A percentile compares a stretch with the other conserved stretches of the same genome.
phyloP scores from a whole-genome alignment of 2,888 invertebrate genomes.

The Desoria tigrina region DNA sequence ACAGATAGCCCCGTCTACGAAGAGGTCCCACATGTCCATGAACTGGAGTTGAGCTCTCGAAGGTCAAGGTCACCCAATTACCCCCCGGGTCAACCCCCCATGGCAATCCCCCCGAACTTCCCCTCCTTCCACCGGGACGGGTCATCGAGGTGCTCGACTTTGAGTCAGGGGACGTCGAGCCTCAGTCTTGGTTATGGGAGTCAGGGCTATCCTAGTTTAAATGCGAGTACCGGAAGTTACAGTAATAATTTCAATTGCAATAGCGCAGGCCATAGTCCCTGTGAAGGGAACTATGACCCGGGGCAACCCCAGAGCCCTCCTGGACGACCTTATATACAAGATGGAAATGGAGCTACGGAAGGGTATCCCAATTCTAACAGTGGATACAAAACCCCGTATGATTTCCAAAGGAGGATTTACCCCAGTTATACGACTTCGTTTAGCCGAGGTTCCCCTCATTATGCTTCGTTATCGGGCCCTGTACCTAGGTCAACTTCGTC shows the following conservation, averaged over 20 bases:
- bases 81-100: too few relatives aligned
- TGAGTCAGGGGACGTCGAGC: constrained; percentile 47
- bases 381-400: constrained; percentile 43
- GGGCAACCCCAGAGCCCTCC: constrained; percentile 5
- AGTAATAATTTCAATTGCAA: constrained; percentile 24
- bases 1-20: too few relatives aligned
- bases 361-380: constrained; percentile 5
- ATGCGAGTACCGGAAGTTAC: constrained; percentile 13
- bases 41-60: neutral
- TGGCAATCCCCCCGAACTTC: constrained; percentile 26
- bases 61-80: neutral
- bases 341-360: constrained; percentile 1
- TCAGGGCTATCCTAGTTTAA: constrained; percentile 41
- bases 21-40: too few relatives aligned
- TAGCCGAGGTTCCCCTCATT: constrained; percentile 30
- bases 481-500: constrained; percentile 31
- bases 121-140: constrained; percentile 38
- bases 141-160: constrained; percentile 48
- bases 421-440: constrained; percentile 40
- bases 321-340: neutral
- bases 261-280: constrained; percentile 43
- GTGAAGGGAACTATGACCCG: constrained; percentile 20
- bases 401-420: constrained; percentile 44
- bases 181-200: constrained; percentile 51
- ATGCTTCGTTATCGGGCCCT: constrained; percentile 35